These are phyloP conservation scores for Suricata suricatta DNA, from an alignment of 2,113 vertebrate species.

Conservation along the genomic window DNA sequence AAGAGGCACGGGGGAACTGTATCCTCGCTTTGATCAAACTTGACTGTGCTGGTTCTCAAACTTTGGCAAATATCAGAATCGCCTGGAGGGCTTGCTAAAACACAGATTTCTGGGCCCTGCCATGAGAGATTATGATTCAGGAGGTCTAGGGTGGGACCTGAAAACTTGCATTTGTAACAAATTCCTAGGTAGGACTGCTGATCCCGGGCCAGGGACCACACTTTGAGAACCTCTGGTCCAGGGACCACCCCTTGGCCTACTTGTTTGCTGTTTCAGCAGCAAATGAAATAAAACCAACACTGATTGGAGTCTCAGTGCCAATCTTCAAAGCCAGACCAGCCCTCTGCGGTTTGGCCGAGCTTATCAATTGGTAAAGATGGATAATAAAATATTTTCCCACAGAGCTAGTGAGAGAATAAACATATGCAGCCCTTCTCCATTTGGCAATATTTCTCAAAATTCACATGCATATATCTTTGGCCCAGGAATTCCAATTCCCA, in stretches of 20 bases:
- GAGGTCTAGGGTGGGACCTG: not conserved
- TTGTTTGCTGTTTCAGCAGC: not conserved
- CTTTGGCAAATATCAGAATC: not conserved
- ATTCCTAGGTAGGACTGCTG: not conserved
- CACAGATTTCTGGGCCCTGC: not conserved
- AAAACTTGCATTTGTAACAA: not conserved
- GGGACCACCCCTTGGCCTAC: too few relatives aligned
- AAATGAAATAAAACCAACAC: not conserved
- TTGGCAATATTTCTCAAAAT: constrained; percentile 9
- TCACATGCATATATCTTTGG: not conserved
- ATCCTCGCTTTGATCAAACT: not conserved
- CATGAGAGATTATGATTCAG: not conserved
- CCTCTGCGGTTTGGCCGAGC: not conserved
- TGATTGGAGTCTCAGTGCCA: not conserved
- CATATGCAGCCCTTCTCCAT: not conserved
- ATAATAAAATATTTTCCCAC: not conserved
- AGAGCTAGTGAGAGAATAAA: not conserved
- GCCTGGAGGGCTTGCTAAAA: not conserved
- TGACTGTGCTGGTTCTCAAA: not conserved
- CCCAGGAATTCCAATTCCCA: not conserved
- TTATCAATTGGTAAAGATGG: not conserved
- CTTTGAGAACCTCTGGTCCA: not conserved
- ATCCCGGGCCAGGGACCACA: not conserved
- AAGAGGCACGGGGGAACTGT: not conserved
- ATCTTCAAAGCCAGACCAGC: not conserved